These are phyloP conservation scores for Anas platyrhynchos DNA, from an alignment of 2,113 vertebrate species.

Conservation along the genomic window DNA sequence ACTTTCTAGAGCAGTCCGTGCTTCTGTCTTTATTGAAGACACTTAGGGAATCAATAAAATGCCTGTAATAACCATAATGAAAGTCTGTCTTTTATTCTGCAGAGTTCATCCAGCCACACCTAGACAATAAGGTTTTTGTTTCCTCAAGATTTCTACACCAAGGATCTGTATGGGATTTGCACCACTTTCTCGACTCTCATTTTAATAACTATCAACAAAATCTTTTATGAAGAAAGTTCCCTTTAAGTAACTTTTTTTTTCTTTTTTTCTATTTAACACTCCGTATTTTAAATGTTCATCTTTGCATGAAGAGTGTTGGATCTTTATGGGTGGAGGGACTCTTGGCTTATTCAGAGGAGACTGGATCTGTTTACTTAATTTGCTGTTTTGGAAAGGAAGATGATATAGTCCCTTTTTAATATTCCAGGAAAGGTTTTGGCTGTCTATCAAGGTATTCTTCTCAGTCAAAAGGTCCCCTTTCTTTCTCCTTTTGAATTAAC, in stretches of 20 bases:
- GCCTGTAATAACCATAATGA: not conserved
- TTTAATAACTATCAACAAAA: not conserved
- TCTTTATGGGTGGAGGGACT: not conserved
- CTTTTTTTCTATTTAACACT: not conserved
- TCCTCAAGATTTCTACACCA: not conserved
- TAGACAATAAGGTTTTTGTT: not conserved
- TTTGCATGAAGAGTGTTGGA: not conserved
- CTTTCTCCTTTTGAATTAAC: not conserved
- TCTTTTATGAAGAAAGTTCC: not conserved
- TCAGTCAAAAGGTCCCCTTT: conserved; percentile 5
- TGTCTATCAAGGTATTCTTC: conserved; percentile 16
- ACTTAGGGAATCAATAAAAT: not conserved
- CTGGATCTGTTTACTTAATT: not conserved
- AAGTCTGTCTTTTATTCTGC: not conserved
- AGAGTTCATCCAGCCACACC: not conserved
- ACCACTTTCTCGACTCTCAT: not conserved
- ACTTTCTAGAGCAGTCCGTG: not conserved
- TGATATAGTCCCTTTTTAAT: conserved; percentile 31
- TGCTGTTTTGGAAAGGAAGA: not conserved
- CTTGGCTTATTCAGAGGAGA: not conserved
- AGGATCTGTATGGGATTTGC: not conserved
- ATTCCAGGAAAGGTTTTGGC: conserved; percentile 4
- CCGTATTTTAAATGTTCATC: not conserved
- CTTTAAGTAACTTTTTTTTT: no score
- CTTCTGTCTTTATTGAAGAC: not conserved